A percentile compares a stretch with the other conserved stretches of the same genome.
These are phyloP conservation scores for Andrena bicolor DNA, from an alignment of 2,888 invertebrate genomes.

Conservation along the genomic window DNA sequence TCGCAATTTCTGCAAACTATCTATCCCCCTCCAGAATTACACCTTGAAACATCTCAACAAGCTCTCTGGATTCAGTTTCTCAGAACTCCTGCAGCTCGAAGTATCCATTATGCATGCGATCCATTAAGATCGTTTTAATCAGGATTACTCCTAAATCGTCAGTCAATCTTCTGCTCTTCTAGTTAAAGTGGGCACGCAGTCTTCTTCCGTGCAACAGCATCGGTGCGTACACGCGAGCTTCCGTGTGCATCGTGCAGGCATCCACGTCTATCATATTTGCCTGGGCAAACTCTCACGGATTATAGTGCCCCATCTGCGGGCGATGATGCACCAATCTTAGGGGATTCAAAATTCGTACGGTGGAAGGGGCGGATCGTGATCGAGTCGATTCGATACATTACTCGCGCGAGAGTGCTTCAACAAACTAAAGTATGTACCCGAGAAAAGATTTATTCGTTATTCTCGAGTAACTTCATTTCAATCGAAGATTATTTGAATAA, in stretches of 20 bases:
- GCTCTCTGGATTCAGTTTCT: not conserved
- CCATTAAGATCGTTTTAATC: slow-evolving; percentile 29
- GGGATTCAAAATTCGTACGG: not conserved
- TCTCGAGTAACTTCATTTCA: no score
- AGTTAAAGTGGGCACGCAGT: not conserved
- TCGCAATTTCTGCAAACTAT: not conserved
- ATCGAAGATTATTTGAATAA: no score
- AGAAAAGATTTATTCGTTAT: no score
- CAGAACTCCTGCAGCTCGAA: not conserved
- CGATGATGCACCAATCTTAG: not conserved
- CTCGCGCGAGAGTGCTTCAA: not conserved
- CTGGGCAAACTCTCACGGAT: slow-evolving; percentile 11
- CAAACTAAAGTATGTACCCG: not conserved
- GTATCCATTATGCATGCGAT: slow-evolving; percentile 10
- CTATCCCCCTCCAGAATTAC: not conserved
- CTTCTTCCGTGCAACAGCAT: slow-evolving; percentile 16
- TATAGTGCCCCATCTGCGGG: not conserved
- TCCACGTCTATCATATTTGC: slow-evolving; percentile 8
- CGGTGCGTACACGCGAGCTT: slow-evolving; percentile 16
- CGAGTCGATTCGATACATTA: not conserved
- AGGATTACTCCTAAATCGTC: slow-evolving; percentile 20
- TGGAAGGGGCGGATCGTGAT: not conserved
- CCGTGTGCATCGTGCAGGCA: slow-evolving; percentile 17
- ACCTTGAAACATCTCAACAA: not conserved
- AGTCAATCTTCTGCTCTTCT: slow-evolving; percentile 8